These are phyloP conservation scores for Orius insidiosus DNA, from an alignment of 1,140 invertebrate genomes.

Conservation along the genomic window DNA sequence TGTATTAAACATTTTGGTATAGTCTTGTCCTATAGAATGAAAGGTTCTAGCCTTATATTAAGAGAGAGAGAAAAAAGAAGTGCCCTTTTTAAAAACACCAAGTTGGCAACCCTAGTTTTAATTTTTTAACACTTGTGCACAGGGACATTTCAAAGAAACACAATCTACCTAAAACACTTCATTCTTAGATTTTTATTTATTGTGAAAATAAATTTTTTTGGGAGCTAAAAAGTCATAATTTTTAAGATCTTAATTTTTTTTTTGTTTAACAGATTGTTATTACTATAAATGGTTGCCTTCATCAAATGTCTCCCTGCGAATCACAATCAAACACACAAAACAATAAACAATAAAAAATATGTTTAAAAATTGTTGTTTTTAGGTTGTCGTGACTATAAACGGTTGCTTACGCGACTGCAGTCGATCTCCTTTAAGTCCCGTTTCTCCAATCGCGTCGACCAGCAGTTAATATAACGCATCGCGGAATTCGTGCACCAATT, in stretches of 20 bases:
- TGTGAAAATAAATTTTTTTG: too few species aligned
- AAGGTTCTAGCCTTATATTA: too few species aligned
- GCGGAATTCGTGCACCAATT: slow-evolving; percentile 11
- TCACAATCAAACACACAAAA: background rate
- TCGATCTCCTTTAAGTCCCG: slow-evolving; percentile 63
- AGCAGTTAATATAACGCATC: slow-evolving; percentile 49
- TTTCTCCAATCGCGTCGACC: slow-evolving; percentile 67
- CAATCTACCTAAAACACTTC: too few species aligned
- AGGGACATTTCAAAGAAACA: too few species aligned
- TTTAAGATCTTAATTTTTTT: background rate
- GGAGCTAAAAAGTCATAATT: background rate
- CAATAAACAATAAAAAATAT: background rate
- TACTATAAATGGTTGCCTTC: background rate
- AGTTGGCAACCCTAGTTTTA: too few species aligned
- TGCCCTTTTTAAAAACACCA: too few species aligned
- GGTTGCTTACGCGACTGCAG: slow-evolving; percentile 68
- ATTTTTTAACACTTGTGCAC: too few species aligned
- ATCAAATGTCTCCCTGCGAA: background rate
- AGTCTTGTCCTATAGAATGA: too few species aligned
- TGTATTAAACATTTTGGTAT: too few species aligned
- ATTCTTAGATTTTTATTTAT: too few species aligned
- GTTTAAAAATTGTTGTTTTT: background rate
- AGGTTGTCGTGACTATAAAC: slow-evolving; percentile 70
- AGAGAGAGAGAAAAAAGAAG: too few species aligned
- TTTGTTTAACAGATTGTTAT: background rate